phyloP scores from a whole-genome alignment of 2,888 invertebrate genomes.

The Halictus ligatus region DNA sequence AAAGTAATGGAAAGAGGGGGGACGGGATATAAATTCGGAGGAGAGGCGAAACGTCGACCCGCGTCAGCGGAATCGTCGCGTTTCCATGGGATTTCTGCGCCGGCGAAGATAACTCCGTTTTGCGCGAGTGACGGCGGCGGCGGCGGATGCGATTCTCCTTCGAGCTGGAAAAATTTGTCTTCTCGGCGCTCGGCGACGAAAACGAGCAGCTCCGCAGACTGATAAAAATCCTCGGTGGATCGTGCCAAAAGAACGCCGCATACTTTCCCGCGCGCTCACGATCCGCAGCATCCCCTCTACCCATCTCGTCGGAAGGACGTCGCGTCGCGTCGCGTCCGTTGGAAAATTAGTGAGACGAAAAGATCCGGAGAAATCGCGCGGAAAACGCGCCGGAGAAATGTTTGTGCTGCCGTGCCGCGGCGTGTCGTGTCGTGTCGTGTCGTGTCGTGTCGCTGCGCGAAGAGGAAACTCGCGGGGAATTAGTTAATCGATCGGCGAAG shows the following conservation, averaged over 20 bases:
- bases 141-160: conserved; percentile 58
- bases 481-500: neutral
- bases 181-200: conserved; percentile 51
- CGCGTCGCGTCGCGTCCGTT: neutral
- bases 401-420: neutral
- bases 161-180: conserved; percentile 65
- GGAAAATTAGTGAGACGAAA: conserved; percentile 14
- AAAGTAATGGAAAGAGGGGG: neutral
- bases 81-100: conserved; percentile 54
- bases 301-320: neutral
- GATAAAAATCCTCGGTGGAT: conserved; percentile 55
- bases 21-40: conserved; percentile 41
- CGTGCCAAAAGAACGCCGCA: conserved; percentile 41
- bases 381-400: neutral
- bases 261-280: neutral
- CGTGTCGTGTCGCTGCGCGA: neutral
- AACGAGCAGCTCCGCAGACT: conserved; percentile 47
- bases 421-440: neutral
- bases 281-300: neutral
- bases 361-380: conserved; percentile 15
- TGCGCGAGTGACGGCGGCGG: conserved; percentile 9
- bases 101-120: conserved; percentile 60
- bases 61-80: conserved; percentile 67
- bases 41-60: conserved; percentile 39
- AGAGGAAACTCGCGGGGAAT: neutral